Base-by-base conservation (phyloP, 1,140 invertebrate genomes). In the Campodea augens region DNA sequence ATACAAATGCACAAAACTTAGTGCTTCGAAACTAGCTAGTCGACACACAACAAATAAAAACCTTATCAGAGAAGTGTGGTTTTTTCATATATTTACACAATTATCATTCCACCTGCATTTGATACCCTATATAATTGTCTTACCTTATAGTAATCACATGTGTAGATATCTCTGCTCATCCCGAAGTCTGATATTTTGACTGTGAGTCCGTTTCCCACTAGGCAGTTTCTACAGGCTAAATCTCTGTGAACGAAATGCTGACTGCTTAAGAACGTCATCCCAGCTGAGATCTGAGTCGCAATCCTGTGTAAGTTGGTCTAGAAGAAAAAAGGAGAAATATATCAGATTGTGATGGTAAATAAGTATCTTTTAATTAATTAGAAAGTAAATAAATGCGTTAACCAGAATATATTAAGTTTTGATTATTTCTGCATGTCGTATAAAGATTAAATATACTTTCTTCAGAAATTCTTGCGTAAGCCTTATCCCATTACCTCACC, bases 121-220 rank as follows among this genome's bases (percentile, higher is more conserved):
- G n/a, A n/a, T n/a, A n/a, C n/a, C n/a, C n/a, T n/a, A n/a, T n/a
- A n/a, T n/a, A n/a, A n/a, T n/a, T n/a, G 3, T 47, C 57, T 60
- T 61, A 83, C 81, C 69, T 85, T 90, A 60, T 91, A 92, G 62
- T 92, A 92, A 58, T 91, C 86, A 54, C 81, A 84, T 0, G 83
- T 88, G 63, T 91, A 90, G 5, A 91, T 76, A 58, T 90, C 82
- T 39, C 88, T 62, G 22, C 85, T 86, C 75, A 91, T 81, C 15
- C 88, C 87, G 59, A 92, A 90, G 60, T 93, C 87, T 0, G 86
- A 84, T 43, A 89, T 88, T 69, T 91, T 93, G 0, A 90, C 81
- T 0, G 71, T 62, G 2, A 89, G 68, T 39, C 76, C 74, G 1
- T 72, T 68, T 3, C 83, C 81, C 1, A 95, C 84, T 1, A 93